phyloP scores from a whole-genome alignment of 2,888 invertebrate species.

The Zygaena filipendulae region DNA sequence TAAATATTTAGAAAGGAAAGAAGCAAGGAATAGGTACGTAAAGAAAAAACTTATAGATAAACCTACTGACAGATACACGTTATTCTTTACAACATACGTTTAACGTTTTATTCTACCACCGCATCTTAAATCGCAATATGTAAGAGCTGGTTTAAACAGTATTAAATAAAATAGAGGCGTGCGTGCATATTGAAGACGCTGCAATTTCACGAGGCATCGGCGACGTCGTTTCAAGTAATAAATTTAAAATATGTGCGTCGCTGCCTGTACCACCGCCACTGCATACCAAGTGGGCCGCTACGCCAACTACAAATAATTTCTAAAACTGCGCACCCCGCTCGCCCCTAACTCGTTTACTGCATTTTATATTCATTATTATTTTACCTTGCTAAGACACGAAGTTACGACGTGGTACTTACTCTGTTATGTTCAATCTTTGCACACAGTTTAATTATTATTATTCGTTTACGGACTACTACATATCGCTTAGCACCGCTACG shows the following conservation, averaged over 20 bases:
- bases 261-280: conserved; percentile 22
- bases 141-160: too few species aligned
- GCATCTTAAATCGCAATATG: too few species aligned
- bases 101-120: too few species aligned
- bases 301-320: conserved; percentile 46
- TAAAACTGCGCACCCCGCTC: conserved; percentile 25
- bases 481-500: too few species aligned
- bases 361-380: conserved; percentile 49
- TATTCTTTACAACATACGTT: too few species aligned
- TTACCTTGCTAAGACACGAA: conserved; percentile 21
- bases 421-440: conserved; percentile 24
- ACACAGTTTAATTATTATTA: conserved; percentile 19
- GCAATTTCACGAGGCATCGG: conserved; percentile 45
- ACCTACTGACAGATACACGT: too few species aligned
- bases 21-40: too few species aligned
- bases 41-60: too few species aligned
- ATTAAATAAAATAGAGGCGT: conserved; percentile 19
- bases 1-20: too few species aligned
- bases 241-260: conserved; percentile 57
- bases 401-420: conserved; percentile 34
- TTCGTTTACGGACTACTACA: conserved; percentile 13
- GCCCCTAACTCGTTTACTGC: conserved; percentile 32
- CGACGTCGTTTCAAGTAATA: conserved; percentile 39
- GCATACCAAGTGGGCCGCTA: conserved; percentile 45
- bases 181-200: conserved; percentile 33